Evolutionary conservation across 2,888 invertebrate species (phyloP).

Genomic region (Idaea straminata): DNA sequence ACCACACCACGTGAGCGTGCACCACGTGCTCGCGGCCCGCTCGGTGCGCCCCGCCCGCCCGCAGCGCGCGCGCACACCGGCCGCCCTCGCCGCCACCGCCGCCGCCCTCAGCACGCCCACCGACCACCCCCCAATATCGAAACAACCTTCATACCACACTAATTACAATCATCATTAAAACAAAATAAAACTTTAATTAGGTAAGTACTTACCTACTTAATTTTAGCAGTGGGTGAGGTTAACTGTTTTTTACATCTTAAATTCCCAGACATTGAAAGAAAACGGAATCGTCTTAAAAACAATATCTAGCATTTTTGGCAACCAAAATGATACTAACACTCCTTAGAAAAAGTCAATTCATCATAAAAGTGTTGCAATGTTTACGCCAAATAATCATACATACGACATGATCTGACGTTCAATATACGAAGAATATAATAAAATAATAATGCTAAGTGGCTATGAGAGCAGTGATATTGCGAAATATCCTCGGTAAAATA

Average conservation of each 20-base stretch:
- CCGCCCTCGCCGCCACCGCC: slow-evolving; percentile 39
- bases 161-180: too few relatives aligned
- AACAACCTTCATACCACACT: background rate
- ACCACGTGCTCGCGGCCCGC: slow-evolving; percentile 73
- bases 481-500: slow-evolving; percentile 34
- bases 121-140: slow-evolving; percentile 4
- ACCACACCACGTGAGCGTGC: slow-evolving; percentile 69
- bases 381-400: slow-evolving; percentile 6
- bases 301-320: background rate
- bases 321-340: background rate
- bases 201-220: too few relatives aligned
- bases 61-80: slow-evolving; percentile 40
- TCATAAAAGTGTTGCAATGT: slow-evolving; percentile 10
- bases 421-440: slow-evolving; percentile 16
- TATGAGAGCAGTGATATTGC: slow-evolving; percentile 25
- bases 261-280: too few relatives aligned
- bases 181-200: too few relatives aligned
- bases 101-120: slow-evolving; percentile 11
- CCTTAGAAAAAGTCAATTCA: background rate
- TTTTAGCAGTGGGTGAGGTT: too few relatives aligned
- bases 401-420: slow-evolving; percentile 13
- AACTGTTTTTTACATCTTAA: too few relatives aligned
- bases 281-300: background rate
- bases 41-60: slow-evolving; percentile 54
- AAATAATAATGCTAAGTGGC: slow-evolving; percentile 14